phyloP scores from a whole-genome alignment of 2,797 vertebrate genomes.

The Chloroceryle amazona region DNA sequence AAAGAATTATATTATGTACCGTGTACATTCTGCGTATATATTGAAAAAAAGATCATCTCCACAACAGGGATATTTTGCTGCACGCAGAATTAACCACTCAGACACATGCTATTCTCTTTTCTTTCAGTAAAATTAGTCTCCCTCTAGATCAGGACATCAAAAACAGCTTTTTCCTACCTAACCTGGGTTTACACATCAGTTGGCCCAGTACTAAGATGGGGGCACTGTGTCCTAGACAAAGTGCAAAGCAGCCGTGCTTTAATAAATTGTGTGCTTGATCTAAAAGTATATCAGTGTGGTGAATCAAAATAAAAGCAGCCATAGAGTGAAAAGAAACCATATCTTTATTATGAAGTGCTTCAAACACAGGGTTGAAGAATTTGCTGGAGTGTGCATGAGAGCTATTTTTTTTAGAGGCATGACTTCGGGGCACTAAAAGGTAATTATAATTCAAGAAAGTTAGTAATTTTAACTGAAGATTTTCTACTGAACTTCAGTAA shows the following conservation, averaged over 20 bases:
- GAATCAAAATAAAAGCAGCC: background rate
- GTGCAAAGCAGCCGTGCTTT: background rate
- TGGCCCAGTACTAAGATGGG: background rate
- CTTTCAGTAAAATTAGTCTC: background rate
- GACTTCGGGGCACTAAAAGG: background rate
- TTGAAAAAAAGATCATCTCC: background rate
- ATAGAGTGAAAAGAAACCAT: accelerated
- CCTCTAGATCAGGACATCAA: background rate
- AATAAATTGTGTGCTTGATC: background rate
- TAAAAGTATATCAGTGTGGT: background rate
- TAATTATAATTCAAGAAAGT: background rate
- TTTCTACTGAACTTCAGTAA: background rate
- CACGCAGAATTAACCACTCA: background rate
- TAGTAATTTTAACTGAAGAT: background rate
- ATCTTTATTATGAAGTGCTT: background rate
- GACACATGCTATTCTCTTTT: background rate
- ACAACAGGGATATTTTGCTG: background rate
- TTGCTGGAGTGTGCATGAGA: background rate
- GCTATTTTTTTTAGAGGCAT: background rate
- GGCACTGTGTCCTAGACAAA: background rate
- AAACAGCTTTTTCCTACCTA: background rate
- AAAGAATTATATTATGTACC: background rate
- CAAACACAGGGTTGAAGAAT: background rate
- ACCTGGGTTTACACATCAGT: background rate
- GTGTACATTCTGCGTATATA: background rate